Conservation (phyloP, 2,888 invertebrate species). For the Scaptomyza parva region DNA sequence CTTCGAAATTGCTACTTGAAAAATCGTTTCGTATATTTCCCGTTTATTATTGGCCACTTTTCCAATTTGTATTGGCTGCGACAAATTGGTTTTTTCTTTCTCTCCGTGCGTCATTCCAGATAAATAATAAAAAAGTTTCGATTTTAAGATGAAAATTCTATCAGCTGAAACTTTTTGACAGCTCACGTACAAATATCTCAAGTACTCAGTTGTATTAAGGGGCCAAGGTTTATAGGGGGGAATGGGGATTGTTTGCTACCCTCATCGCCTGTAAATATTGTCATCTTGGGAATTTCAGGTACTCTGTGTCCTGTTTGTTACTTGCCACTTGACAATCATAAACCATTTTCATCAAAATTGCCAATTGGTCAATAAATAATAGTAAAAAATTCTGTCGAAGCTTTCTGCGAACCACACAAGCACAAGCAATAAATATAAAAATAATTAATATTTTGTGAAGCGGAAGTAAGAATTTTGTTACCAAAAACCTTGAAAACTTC, state of each 20-base stretch:
- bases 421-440: constrained; percentile 34
- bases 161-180: constrained; percentile 33
- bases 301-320: background rate
- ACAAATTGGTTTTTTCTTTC: constrained; percentile 17
- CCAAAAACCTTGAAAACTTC: too few species aligned
- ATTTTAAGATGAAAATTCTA: constrained; percentile 20
- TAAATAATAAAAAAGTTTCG: background rate
- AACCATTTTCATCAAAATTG: constrained; percentile 28
- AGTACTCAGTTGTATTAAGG: constrained; percentile 10
- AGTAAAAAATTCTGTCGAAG: constrained; percentile 4
- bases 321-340: background rate
- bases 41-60: constrained; percentile 18
- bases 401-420: constrained; percentile 4
- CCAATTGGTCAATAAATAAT: constrained; percentile 33
- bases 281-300: constrained; percentile 8
- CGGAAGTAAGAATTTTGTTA: too few species aligned
- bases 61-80: constrained; percentile 7
- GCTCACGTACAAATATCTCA: constrained; percentile 43
- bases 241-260: constrained; percentile 13
- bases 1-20: background rate
- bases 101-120: too few species aligned
- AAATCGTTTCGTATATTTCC: background rate
- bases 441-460: constrained; percentile 8
- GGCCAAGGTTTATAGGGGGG: background rate
- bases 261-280: constrained; percentile 13